Evolutionary conservation across 2,888 invertebrate species (phyloP), one percentile per base, ranked within the genome.

Genomic region (Pycnomerus fuliginosus): DNA sequence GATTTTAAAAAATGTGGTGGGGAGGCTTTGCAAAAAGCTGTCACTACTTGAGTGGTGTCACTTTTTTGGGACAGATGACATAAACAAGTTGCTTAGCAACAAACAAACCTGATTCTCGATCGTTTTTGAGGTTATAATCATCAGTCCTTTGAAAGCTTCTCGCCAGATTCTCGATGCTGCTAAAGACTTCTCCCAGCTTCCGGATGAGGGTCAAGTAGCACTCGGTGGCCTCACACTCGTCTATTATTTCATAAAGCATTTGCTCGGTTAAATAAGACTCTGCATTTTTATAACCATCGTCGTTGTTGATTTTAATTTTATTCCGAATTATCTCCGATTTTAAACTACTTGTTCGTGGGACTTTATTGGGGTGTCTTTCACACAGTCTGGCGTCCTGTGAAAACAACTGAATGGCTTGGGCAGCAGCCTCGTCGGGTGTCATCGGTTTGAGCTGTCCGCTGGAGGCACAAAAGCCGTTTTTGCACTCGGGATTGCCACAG

Each of bases 401-500:
- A 68, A 90, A 90, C 47, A 95, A 74, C 62, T 89, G 85, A 56
- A 95, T 83, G 5, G 95, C 94, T 65, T 86, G 83, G 1, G 90
- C 90, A 16, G 95, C 95, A 37, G 94, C 92, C 73, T 92, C 87
- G 76, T 95, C 90, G 48, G 90, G 85, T 46, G 88, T 84, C 60
- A 90, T 76, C 62, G 83, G 82, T 63, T 83, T 78, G 42, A 84
- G 76, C 84, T 85, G 83, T 61, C 89, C 89, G 73, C 90, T 91
- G 11, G 95, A 94, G 55, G 91, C 92, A 77, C 95, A 95, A 69
- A 85, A 80, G 64, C 82, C 80, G 74, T 95, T 95, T 63, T 82
- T 80, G 73, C 95, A 95, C 61, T 80, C 78, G n/a, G 83, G 78
- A 72, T 91, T 90, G 14, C 95, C 94, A 74, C 95, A 95, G 57